Evolutionary conservation across 2,797 vertebrate species (phyloP).

Genomic region (Channallabes apus): DNA sequence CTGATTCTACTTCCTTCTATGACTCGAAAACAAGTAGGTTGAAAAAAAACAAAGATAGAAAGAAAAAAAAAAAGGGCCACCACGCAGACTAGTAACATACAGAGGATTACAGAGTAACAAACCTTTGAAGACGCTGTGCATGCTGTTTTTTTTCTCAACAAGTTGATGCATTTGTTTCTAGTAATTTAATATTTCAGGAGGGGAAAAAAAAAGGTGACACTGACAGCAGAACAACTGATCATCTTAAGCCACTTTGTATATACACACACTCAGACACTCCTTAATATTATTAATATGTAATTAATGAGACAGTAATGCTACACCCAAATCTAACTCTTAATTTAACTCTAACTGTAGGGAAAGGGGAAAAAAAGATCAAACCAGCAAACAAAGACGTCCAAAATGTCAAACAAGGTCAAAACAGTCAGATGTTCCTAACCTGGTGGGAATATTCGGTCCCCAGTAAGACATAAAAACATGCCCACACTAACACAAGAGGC

Average conservation of each 20-base stretch:
- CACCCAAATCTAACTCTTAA: neutral
- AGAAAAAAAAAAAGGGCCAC: conserved; percentile 32
- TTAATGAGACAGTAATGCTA: neutral
- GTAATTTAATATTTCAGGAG: neutral
- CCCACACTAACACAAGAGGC: conserved; percentile 40
- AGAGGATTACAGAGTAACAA: conserved; percentile 41
- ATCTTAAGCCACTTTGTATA: conserved; percentile 18
- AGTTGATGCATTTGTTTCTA: neutral
- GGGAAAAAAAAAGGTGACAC: neutral
- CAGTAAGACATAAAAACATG: conserved; percentile 22
- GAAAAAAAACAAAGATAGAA: conserved; percentile 5
- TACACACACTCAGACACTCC: neutral
- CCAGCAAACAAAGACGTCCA: neutral
- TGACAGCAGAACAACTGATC: conserved; percentile 14
- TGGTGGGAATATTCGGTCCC: conserved; percentile 12
- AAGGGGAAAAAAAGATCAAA: neutral
- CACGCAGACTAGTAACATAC: conserved; percentile 29
- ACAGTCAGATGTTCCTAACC: neutral
- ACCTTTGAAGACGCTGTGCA: conserved; percentile 6
- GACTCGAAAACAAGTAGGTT: conserved; percentile 50
- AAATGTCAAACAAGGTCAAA: neutral
- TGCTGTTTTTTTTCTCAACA: neutral
- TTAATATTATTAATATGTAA: neutral
- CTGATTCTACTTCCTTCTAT: conserved; percentile 58
- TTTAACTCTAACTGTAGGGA: too few species aligned